Base-by-base conservation (phyloP, 1,140 invertebrate genomes). In the Phymastichus coffea region DNA sequence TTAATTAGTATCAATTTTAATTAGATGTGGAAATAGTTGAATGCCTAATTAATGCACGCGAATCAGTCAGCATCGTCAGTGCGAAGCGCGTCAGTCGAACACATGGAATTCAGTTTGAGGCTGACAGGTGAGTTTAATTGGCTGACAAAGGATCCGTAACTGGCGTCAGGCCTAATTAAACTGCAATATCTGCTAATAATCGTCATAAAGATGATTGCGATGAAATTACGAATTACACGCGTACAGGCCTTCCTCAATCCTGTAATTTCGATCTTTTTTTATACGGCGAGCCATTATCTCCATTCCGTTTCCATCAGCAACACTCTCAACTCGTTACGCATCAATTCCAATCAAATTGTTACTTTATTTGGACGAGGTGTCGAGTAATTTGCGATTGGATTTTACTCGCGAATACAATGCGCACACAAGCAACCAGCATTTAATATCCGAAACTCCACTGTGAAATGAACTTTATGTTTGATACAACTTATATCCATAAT, bases 141-240 rank as follows among this genome's bases (percentile, higher is more conserved):
- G 15, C 8, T 3, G 35, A 44, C 33, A 51, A 37, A 7, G 20
- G 14, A 23, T 51, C 47, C 10, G 35, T 51, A 51, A 20, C 20
- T 48, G 15, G n/a, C 30, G 35, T 49, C 15, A 51, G 8, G 37
- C 15, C 3, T 51, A 51, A 51, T 51, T 51, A 51, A 48, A 51
- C 1, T 51, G 10, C 12, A 23, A 14, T 20, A 35, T 44, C 40
- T 12, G 40, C 28, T 54, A 54, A 55, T 55, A 51, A 65, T 37
- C 37, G 19, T 25, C 23, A 3, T 7, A 40, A 26, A 54, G 17
- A 28, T 38, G 58, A 61, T 58, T 40, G 51, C 20, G 46, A 46
- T 44, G 33, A 30, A 25, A 58, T 28, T 43, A 56, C 37, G 38
- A 9, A 66, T 51, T n/a, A n/a, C 68, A 63, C 61, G 65, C 10